phyloP scores from a whole-genome alignment of 2,888 invertebrate species.

The Bembecia ichneumoniformis region DNA sequence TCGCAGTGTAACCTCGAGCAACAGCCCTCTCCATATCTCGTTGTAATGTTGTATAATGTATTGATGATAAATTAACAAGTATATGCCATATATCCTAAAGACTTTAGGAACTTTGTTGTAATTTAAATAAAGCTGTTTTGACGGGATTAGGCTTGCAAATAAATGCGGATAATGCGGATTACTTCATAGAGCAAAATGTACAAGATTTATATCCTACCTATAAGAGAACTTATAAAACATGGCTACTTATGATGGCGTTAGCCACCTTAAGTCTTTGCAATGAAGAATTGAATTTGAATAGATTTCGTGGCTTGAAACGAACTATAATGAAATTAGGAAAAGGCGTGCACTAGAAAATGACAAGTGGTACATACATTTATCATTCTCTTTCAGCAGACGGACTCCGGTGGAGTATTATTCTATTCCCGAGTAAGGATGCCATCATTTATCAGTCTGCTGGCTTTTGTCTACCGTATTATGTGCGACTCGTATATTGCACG shows the following conservation, averaged over 20 bases:
- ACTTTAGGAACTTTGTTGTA: too few relatives aligned
- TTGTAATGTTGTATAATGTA: too few relatives aligned
- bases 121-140: too few relatives aligned
- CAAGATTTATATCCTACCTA: too few relatives aligned
- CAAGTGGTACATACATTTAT: not conserved
- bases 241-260: not conserved
- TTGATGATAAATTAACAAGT: too few relatives aligned
- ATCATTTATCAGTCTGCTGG: not conserved
- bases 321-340: not conserved
- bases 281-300: not conserved
- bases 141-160: too few relatives aligned
- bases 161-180: too few relatives aligned
- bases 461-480: not conserved
- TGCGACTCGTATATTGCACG: not conserved
- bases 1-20: too few relatives aligned
- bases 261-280: not conserved
- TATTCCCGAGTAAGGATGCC: not conserved
- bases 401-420: not conserved
- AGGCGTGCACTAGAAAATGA: not conserved
- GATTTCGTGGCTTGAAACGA: not conserved
- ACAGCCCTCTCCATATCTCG: too few relatives aligned
- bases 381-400: not conserved
- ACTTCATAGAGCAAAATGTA: too few relatives aligned
- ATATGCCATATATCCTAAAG: too few relatives aligned
- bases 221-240: too few relatives aligned